Evolutionary conservation across 2,113 vertebrate genomes (phyloP).

Genomic region (Engraulis encrasicolus): DNA sequence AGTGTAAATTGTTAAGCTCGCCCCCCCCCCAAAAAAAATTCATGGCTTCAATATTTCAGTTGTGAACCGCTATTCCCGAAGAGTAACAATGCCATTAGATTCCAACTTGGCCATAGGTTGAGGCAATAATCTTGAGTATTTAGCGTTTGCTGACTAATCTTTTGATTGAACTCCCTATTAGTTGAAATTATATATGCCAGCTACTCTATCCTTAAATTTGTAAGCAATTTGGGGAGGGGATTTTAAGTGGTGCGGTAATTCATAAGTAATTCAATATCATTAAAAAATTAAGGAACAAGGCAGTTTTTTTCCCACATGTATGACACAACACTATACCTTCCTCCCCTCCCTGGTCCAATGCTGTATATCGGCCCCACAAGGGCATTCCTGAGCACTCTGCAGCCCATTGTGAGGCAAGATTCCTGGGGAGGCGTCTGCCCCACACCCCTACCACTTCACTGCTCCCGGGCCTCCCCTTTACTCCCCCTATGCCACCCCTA

Average conservation of each 20-base stretch:
- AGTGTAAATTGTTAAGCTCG: slow-evolving; percentile 78
- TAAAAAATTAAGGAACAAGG: not conserved
- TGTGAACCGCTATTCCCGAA: not conserved
- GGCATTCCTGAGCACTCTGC: not conserved
- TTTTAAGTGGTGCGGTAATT: not conserved
- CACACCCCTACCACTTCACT: not conserved
- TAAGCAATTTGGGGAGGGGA: not conserved
- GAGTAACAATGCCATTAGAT: not conserved
- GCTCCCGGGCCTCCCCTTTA: not conserved
- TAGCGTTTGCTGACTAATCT: not conserved
- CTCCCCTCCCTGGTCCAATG: not conserved
- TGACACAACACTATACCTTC: not conserved
- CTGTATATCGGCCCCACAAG: not conserved
- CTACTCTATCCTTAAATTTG: not conserved
- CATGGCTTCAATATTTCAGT: slow-evolving; percentile 60
- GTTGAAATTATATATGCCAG: not conserved
- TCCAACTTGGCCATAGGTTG: not conserved
- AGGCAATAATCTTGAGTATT: not conserved
- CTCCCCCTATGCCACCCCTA: no score
- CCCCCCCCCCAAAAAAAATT: slow-evolving; percentile 66
- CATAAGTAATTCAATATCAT: not conserved
- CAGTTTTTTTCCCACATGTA: not conserved
- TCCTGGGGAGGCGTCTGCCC: not conserved
- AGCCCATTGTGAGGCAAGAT: slow-evolving; percentile 5
- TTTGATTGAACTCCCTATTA: not conserved